Evolutionary conservation across 64 coral and sea anemone genomes (phyloP), one percentile per base, ranked within the genome.

Genomic region (Montipora capricornis): DNA sequence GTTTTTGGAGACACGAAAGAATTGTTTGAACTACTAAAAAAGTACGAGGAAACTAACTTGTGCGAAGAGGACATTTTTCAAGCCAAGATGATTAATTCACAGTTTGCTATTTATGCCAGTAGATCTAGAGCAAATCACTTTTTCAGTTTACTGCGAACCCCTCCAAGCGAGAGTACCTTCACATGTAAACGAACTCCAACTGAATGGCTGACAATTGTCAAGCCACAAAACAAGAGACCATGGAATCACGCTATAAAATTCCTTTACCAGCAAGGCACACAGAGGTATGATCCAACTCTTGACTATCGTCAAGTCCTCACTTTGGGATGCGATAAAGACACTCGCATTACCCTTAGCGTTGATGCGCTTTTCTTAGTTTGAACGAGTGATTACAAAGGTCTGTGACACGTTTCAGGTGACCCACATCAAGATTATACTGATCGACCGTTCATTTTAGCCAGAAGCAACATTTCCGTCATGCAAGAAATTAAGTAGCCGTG

Each of bases 221-320:
- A 68, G 1, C 4, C 9, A 66, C 5, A 16, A 78, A 1, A 29
- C 44, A 78, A 45, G 4, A 4, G 10, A 7, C 3, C 44, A 1
- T 85, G 82, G 64, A 70, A 49, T 70, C 37, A 45, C 69, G 62
- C 82, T 50, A 37, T 85, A 47, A 85, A 85, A 1, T 85, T 9
- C 70, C 82, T 85, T 69, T 85, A 85, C 44, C 16, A 49, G 64
- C 61, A 85, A 44, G 82, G 59, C 1, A 85, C 82, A 11, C 62
- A 85, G 19, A 20, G 47, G 46, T 13, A 85, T 85, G 19, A 48
- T 44, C 16, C 5, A n/a, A 71, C 20, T 17, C 70, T 85, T 50
- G 64, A 85, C 44, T 85, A 85, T 5, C 82, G 71, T 48, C 66
- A 49, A 49, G 61, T 70, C 19, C 64, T 85, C 6, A 70, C 5